Base-by-base conservation (phyloP, 2,113 vertebrate species). In the Lophochroa leadbeateri region DNA sequence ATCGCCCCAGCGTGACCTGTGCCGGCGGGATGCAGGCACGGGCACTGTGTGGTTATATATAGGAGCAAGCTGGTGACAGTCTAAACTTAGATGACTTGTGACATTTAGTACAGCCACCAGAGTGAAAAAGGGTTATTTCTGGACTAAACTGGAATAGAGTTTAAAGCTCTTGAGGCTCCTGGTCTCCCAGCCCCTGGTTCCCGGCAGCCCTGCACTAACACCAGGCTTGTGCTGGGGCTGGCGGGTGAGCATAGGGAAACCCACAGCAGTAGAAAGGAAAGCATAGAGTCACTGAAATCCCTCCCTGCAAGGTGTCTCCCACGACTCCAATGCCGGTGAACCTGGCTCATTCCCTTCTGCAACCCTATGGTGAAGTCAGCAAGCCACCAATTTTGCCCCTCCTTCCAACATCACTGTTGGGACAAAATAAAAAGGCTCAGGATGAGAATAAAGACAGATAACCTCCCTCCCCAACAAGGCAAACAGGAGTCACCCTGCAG, bases 21-120 rank as follows among this genome's bases (percentile, higher is more conserved):
- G 82, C 94, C 61, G 21, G 97, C 96, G 96, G 86, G 87, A 96
- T 82, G 74, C 86, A 91, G 70, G 71, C 86, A 94, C 70, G 63
- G 70, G 90, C 44, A 55, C 74, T 17, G 43, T 11, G 28, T 3
- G 7, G 94, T 97, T 98, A 97, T 96, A 97, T 97, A 98, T 97
- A 98, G 97, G 96, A 97, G 49, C n/a, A 61, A 94, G 86, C 92
- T 95, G 94, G 88, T 97, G 96, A 97, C 92, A 97, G 91, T 92
- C 97, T 98, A 98, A 97, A 97, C 92, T 98, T 98, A 98, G 97
- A 97, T 98, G 97, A 97, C 98, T 97, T 97, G 67, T 97, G 97
- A 98, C 98, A 97, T 98, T 98, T 98, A 91, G 88, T 87, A 82
- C 70, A 95, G 96, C 58, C 79, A 92, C 58, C 5, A 7, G 47